Evolutionary conservation across 1,140 invertebrate species (phyloP), one percentile per base, ranked within the genome.

Genomic region (Drosophila ohnishii): DNA sequence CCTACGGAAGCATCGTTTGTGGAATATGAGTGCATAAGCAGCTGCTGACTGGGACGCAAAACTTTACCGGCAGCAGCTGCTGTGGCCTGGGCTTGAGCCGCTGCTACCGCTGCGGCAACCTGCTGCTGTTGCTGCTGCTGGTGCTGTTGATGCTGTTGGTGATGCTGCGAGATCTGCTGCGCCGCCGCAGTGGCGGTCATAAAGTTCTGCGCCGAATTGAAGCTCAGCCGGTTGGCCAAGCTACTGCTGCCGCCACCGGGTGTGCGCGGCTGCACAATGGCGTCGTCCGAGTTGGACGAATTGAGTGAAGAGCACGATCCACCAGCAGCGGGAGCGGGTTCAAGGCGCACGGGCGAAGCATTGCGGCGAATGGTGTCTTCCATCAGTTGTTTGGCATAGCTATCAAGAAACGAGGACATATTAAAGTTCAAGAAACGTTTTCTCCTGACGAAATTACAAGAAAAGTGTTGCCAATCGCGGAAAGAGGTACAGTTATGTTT

Each of bases 341-440:
- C 94, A 59, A 95, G 91, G 82, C 96, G 94, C 60, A 97, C 95
- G 47, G 97, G 97, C 30, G 97, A 98, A 66, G 97, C 96, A 93
- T 98, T 98, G 88, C 97, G 95, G 79, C 96, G 94, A 67, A 98
- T 98, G 44, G 97, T 98, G 90, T 98, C 96, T 92, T 97, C 97
- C 86, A 98, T 98, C 83, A 98, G 92, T 92, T 97, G 95, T 91
- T 97, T 97, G 16, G 97, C 97, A 91, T 96, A 95, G 81, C 97
- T 98, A 80, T 22, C 90, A 90, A 32, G 32, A 7, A 13, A 28
- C 10, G 0, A 35, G 55, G 13, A 22, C 32, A 66, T 32, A 40
- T 40, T 70, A 16, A n/a, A 48, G 5, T 34, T 28, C 5, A 28
- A 5, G 14, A 14, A 5, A 16, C 2, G 9, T 22, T 22, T 6